Conservation (phyloP, 2,888 invertebrate species). For the Cybosia mesomella region DNA sequence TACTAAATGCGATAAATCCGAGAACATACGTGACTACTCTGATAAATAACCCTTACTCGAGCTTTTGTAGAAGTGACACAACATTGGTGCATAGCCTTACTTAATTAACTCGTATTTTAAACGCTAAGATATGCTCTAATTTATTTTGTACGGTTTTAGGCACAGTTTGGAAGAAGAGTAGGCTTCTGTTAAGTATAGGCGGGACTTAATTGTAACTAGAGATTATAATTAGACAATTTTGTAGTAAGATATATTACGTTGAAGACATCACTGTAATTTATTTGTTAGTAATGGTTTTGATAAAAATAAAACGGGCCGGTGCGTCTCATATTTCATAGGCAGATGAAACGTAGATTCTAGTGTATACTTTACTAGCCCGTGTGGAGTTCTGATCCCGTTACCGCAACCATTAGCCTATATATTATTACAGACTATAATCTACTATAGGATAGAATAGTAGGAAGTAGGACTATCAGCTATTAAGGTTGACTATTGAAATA, state of each 20-base stretch:
- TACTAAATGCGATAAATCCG: slow-evolving; percentile 64
- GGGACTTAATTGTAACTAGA: neutral
- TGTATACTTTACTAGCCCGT: too few species aligned
- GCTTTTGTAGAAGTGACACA: slow-evolving; percentile 49
- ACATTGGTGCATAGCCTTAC: slow-evolving; percentile 50
- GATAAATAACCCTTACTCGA: slow-evolving; percentile 65
- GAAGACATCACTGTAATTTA: neutral
- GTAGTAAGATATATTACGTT: neutral
- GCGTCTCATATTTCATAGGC: too few species aligned
- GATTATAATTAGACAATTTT: neutral
- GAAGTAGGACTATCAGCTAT: too few species aligned
- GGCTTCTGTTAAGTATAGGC: neutral
- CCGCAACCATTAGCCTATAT: too few species aligned
- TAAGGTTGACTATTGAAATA: too few species aligned
- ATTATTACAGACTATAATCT: too few species aligned
- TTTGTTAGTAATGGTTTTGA: neutral
- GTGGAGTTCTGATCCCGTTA: too few species aligned
- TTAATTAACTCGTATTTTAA: slow-evolving; percentile 44
- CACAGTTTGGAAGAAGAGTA: slow-evolving; percentile 4
- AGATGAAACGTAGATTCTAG: too few species aligned
- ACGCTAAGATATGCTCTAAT: slow-evolving; percentile 19
- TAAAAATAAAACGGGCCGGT: neutral
- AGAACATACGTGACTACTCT: slow-evolving; percentile 68
- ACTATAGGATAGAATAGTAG: too few species aligned
- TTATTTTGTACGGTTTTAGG: slow-evolving; percentile 18